Evolutionary conservation across 2,113 vertebrate genomes (phyloP).

Genomic region (Tricholaema leucomelas): DNA sequence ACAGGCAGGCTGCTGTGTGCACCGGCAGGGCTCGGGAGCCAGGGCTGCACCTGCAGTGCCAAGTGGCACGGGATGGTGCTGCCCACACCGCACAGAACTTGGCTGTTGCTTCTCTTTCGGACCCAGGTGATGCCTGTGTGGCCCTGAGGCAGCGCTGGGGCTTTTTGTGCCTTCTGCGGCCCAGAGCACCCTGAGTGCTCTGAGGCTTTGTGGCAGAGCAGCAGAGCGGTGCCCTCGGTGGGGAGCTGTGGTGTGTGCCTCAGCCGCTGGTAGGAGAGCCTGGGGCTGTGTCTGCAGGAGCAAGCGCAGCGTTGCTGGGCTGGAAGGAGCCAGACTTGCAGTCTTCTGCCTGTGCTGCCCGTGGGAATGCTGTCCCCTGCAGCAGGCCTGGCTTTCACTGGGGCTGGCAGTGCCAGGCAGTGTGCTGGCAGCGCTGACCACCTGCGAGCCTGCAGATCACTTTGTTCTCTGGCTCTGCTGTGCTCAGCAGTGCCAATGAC

Average conservation of each 20-base stretch:
- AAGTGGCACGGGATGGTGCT: not conserved
- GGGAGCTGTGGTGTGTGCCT: not conserved
- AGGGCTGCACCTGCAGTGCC: not conserved
- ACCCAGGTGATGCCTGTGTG: not conserved
- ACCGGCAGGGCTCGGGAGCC: not conserved
- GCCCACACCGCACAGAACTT: not conserved
- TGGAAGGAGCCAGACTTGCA: not conserved
- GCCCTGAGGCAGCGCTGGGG: not conserved
- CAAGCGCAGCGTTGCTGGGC: not conserved
- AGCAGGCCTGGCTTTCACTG: not conserved
- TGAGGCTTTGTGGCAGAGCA: not conserved
- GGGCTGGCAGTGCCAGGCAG: not conserved
- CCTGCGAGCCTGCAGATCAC: not conserved
- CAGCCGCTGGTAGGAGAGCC: not conserved
- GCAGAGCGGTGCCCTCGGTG: not conserved
- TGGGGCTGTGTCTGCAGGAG: not conserved
- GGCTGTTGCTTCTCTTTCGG: not conserved
- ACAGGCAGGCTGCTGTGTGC: not conserved
- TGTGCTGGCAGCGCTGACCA: not conserved
- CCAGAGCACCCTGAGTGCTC: not conserved
- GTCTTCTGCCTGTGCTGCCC: not conserved
- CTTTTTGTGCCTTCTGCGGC: not conserved
- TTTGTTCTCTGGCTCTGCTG: constrained; percentile 32
- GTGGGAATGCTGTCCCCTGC: not conserved
- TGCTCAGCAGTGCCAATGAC: not conserved